Evolutionary conservation across 2,797 vertebrate genomes (phyloP), one percentile per base, ranked within the genome.

Genomic region (Clarias pachynema): DNA sequence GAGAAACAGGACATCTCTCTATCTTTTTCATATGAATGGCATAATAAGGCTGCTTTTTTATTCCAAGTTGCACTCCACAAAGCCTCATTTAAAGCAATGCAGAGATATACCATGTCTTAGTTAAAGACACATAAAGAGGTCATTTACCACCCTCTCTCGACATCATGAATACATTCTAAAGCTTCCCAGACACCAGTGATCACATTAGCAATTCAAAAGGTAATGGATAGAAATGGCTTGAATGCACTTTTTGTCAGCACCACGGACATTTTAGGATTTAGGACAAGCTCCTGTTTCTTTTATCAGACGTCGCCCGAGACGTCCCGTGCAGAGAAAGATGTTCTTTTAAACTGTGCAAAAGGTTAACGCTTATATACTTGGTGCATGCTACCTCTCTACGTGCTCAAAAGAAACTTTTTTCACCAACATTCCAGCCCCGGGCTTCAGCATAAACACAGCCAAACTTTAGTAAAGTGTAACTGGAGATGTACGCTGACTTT

Each of bases 401-500:
- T 80, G 44, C 14, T 79, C 65, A 62, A 85, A 86, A 82, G 60
- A 26, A 73, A 26, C 69, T 59, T 84, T 90, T 88, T 79, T 72
- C 90, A 89, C 89, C 89, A 83, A 78, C 31, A 90, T 93, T 94
- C 94, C 93, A 90, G 92, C 91, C 86, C 66, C 49, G 89, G 89
- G 90, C 62, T 86, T 80, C 79, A 92, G 90, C 88, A 90, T 94
- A 95, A 95, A 95, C 94, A 94, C 70, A 87, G 85, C 87, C 75
- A 86, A 90, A 87, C 84, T 70, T 84, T 75, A 83, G 84, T 79
- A 85, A 86, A 82, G 87, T 86, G 87, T 86, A 93, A 94, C 93
- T 93, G 91, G 89, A 93, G 90, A 92, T 92, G 92, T 88, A 93
- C 92, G 88, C 78, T 4, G 84, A 82, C 81, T 87, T 87, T 89